phyloP scores from a whole-genome alignment of 2,888 invertebrate genomes.

The Steinernema hermaphroditum region DNA sequence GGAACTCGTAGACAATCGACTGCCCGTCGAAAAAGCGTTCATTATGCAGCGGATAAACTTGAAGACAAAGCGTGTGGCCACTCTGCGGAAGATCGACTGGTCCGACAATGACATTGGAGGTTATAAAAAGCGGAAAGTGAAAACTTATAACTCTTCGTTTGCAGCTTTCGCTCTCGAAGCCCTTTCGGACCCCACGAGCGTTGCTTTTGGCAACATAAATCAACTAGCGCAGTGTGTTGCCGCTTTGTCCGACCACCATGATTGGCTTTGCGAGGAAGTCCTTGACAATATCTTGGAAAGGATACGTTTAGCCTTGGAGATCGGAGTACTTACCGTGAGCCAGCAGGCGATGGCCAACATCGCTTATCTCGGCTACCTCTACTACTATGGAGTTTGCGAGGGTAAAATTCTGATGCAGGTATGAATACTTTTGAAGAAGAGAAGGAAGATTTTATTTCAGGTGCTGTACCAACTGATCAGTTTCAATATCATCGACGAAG shows the following conservation, averaged over 20 bases:
- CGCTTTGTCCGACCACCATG: conserved; percentile 54
- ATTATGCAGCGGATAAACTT: conserved; percentile 40
- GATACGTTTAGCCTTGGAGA: conserved; percentile 74
- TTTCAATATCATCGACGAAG: conserved; percentile 46
- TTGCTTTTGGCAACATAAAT: conserved; percentile 44
- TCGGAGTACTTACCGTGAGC: conserved; percentile 82
- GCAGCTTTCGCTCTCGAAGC: conserved; percentile 47
- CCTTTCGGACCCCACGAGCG: conserved; percentile 31
- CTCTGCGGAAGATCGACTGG: conserved; percentile 59
- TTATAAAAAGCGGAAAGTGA: conserved; percentile 33
- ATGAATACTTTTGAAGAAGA: conserved; percentile 1
- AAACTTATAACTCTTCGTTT: not conserved
- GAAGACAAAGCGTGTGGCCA: conserved; percentile 20
- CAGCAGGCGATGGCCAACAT: conserved; percentile 84
- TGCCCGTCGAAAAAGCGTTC: conserved; percentile 49
- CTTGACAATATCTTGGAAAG: conserved; percentile 94
- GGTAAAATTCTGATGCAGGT: conserved; percentile 70
- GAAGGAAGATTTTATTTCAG: conserved; percentile 37
- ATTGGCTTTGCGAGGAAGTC: conserved; percentile 70
- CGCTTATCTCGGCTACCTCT: conserved; percentile 92
- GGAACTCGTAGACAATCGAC: conserved; percentile 37
- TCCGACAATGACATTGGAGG: conserved; percentile 49
- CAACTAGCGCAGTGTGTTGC: conserved; percentile 51
- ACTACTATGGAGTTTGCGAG: conserved; percentile 75
- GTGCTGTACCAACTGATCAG: conserved; percentile 60